These are phyloP conservation scores for Xanthia togata DNA, from an alignment of 2,888 invertebrate genomes.

Conservation along the genomic window DNA sequence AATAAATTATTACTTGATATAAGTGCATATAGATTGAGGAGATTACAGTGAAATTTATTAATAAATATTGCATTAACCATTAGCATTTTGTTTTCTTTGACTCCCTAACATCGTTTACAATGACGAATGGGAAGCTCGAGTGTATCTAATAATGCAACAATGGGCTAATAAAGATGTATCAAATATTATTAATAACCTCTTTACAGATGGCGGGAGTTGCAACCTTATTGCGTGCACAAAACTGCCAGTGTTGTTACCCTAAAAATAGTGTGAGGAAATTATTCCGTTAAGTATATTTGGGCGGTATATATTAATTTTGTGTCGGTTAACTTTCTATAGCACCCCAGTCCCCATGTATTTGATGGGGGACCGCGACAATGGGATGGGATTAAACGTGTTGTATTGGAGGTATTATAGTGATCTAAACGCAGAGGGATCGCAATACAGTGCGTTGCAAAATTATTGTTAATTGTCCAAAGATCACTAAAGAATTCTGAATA, in stretches of 20 bases:
- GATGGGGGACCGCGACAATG: slow-evolving; percentile 80
- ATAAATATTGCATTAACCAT: slow-evolving; percentile 90
- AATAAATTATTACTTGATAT: slow-evolving; percentile 88
- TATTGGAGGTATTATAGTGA: slow-evolving; percentile 85
- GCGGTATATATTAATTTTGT: slow-evolving; percentile 87
- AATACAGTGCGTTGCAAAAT: slow-evolving; percentile 59
- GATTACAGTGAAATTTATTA: slow-evolving; percentile 90
- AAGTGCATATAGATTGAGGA: slow-evolving; percentile 89
- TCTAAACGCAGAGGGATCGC: slow-evolving; percentile 73
- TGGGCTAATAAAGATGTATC: slow-evolving; percentile 76
- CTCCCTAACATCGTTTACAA: slow-evolving; percentile 74
- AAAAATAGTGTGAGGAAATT: slow-evolving; percentile 75
- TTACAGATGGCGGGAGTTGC: slow-evolving; percentile 69
- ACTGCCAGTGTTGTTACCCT: slow-evolving; percentile 66
- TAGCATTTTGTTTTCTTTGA: slow-evolving; percentile 71
- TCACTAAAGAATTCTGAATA: slow-evolving; percentile 14
- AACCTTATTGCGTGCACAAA: slow-evolving; percentile 71
- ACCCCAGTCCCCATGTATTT: slow-evolving; percentile 73
- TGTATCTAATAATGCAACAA: slow-evolving; percentile 80
- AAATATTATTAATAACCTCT: slow-evolving; percentile 78
- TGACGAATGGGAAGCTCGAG: slow-evolving; percentile 77
- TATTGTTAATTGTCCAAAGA: slow-evolving; percentile 38
- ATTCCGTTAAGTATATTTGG: slow-evolving; percentile 85
- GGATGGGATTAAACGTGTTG: slow-evolving; percentile 88
- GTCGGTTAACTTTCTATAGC: slow-evolving; percentile 79